Evolutionary conservation across 2,113 vertebrate genomes (phyloP), one percentile per base, ranked within the genome.

Genomic region (Struthio camelus): DNA sequence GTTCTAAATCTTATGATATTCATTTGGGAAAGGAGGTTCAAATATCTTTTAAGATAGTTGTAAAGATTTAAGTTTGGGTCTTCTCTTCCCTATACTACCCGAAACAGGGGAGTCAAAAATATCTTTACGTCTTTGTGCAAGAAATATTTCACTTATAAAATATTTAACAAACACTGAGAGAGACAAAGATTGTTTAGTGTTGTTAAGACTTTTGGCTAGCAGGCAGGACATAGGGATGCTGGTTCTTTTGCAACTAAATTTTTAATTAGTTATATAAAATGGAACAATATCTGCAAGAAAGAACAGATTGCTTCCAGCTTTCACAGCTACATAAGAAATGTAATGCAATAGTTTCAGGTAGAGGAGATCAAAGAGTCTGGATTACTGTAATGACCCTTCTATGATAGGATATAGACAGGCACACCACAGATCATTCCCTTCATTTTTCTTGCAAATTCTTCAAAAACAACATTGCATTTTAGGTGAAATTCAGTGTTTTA

Each of bases 391-490:
- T 2, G 15, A 65, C 8, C 6, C 4, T 53, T 70, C 67, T 40
- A 28, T 10, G 36, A 16, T 14, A 75, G 22, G 6, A 17, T 44
- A 50, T 34, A 78, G 36, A 46, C 20, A 69, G 8, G 14, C 11
- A 58, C 11, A n/a, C 14, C 9, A 70, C 46, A 80, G 87, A 58
- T 30, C 1, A 48, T 50, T 53, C 0, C 27, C 25, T n/a, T 50
- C 1, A 32, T 25, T 78, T 82, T 36, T 87, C 25, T 54, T 84
- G 2, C 0, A 69, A 69, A 87, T 46, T 66, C 27, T 61, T 6
- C 0, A 23, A 56, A 42, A 65, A 23, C 0, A 3, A 1, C 17
- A 46, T 51, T n/a, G 6, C 24, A 22, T 46, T 59, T 59, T 3
- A 3, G 14, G 19, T 70, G 2, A 72, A 30, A 73, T 54, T 59